phyloP scores from a whole-genome alignment of 2,888 invertebrate genomes.

The Lasioglossum vierecki region DNA sequence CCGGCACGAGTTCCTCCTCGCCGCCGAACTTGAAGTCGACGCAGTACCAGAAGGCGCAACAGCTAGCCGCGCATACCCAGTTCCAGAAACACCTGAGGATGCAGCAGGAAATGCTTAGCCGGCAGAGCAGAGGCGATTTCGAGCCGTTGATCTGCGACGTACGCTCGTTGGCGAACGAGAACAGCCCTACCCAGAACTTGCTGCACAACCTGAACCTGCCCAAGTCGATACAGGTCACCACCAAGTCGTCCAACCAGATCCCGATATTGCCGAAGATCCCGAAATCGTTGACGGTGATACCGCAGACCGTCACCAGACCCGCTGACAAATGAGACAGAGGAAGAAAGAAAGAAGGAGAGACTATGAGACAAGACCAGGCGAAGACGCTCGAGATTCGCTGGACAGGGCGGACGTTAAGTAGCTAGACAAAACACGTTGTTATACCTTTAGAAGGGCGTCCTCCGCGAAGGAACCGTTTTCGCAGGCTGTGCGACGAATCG shows the following conservation, averaged over 20 bases:
- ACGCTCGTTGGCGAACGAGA: slow-evolving; percentile 79
- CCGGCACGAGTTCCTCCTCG: slow-evolving; percentile 57
- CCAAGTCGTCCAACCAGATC: slow-evolving; percentile 80
- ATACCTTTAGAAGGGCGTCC: slow-evolving; percentile 13
- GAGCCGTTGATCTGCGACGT: slow-evolving; percentile 83
- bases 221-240: slow-evolving; percentile 82
- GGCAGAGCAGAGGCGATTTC: slow-evolving; percentile 81
- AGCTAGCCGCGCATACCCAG: slow-evolving; percentile 76
- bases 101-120: slow-evolving; percentile 82
- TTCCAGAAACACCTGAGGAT: slow-evolving; percentile 81
- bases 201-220: slow-evolving; percentile 81
- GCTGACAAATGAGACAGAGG: slow-evolving; percentile 9
- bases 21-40: slow-evolving; percentile 62
- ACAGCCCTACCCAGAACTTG: slow-evolving; percentile 80
- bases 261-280: slow-evolving; percentile 91
- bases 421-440: slow-evolving; percentile 23
- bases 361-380: background rate
- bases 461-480: slow-evolving; percentile 5
- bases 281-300: slow-evolving; percentile 92
- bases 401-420: slow-evolving; percentile 61
- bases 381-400: slow-evolving; percentile 8
- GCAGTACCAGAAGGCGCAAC: slow-evolving; percentile 72
- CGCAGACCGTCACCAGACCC: slow-evolving; percentile 85
- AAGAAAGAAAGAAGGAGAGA: background rate
- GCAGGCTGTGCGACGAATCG: slow-evolving; percentile 1